Evolutionary conservation across 2,797 vertebrate genomes (phyloP).

Genomic region (Anguilla obscura): DNA sequence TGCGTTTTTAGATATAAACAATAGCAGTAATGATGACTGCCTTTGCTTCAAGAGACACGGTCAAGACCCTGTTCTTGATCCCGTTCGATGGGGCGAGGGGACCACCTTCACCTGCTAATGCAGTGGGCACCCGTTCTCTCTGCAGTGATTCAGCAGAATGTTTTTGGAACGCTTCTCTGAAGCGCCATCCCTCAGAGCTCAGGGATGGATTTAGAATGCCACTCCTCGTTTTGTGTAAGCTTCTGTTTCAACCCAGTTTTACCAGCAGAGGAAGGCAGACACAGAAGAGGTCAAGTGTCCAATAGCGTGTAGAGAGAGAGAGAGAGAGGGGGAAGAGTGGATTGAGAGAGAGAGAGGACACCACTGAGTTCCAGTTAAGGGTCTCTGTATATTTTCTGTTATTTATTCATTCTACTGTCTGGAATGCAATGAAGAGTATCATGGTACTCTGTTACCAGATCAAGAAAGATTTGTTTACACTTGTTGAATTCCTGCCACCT

Average conservation of each 20-base stretch:
- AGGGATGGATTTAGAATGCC: conserved; percentile 59
- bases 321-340: conserved; percentile 28
- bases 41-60: neutral
- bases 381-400: conserved; percentile 6
- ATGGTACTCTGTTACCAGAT: neutral
- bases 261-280: conserved; percentile 65
- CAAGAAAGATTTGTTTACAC: neutral
- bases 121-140: conserved; percentile 57
- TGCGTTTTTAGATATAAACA: neutral
- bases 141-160: conserved; percentile 75
- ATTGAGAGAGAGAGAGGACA: conserved; percentile 9
- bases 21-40: neutral
- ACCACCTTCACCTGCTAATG: conserved; percentile 51
- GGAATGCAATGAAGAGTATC: neutral
- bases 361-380: neutral
- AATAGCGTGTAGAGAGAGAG: conserved; percentile 51
- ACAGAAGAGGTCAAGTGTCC: conserved; percentile 61
- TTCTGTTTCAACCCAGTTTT: conserved; percentile 71
- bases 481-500: neutral
- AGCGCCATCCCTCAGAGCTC: conserved; percentile 61
- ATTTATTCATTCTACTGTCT: neutral
- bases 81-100: neutral
- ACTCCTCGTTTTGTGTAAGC: conserved; percentile 67
- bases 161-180: conserved; percentile 59
- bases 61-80: neutral